Conservation (phyloP, 2,888 invertebrate species). For the Tanytarsus gracilentus region DNA sequence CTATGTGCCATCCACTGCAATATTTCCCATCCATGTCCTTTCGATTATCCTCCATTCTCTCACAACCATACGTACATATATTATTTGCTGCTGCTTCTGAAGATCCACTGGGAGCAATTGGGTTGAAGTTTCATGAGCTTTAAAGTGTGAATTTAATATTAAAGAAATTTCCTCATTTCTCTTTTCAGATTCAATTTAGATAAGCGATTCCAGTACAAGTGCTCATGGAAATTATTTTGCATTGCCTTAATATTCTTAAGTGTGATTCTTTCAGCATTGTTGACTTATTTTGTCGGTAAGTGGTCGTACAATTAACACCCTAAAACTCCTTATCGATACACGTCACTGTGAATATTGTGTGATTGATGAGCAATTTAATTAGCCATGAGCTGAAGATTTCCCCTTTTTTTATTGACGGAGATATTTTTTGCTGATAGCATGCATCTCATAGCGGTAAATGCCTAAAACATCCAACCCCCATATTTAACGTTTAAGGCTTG, state of each 20-base stretch:
- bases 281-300: slow-evolving; percentile 92
- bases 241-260: slow-evolving; percentile 85
- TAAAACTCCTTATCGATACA: background rate
- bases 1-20: background rate
- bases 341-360: background rate
- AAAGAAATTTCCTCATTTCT: background rate
- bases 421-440: background rate
- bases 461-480: too few relatives aligned
- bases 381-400: background rate
- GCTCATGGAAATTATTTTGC: slow-evolving; percentile 95
- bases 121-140: background rate
- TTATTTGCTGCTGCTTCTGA: background rate
- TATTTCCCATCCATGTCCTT: slow-evolving; percentile 10
- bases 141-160: too few relatives aligned
- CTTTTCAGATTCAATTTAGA: slow-evolving; percentile 70
- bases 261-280: slow-evolving; percentile 83
- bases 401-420: background rate
- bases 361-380: slow-evolving; percentile 15
- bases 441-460: too few relatives aligned
- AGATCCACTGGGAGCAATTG: background rate
- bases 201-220: slow-evolving; percentile 85
- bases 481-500: too few relatives aligned
- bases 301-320: slow-evolving; percentile 31
- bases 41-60: background rate
- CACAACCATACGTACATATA: background rate